Evolutionary conservation across 2,888 invertebrate genomes (phyloP), one percentile per base, ranked within the genome.

Genomic region (Dicranocentrus wangi): DNA sequence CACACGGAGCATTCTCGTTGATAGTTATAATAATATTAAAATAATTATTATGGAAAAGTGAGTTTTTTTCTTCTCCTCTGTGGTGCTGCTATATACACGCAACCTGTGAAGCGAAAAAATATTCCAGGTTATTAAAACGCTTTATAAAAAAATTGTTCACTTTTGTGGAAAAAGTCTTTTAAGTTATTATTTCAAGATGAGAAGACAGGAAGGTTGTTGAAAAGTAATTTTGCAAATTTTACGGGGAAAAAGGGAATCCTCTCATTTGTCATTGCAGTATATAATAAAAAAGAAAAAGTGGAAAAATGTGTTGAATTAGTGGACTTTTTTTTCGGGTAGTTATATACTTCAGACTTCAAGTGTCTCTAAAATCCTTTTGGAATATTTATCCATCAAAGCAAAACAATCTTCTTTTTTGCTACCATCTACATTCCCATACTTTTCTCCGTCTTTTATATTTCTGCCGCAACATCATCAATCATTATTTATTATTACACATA

Each of bases 401-500:
- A n/a, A n/a, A n/a, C n/a, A n/a, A n/a, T n/a, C n/a, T n/a, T n/a
- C n/a, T n/a, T n/a, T n/a, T n/a, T n/a, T n/a, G n/a, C n/a, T n/a
- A n/a, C n/a, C n/a, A n/a, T n/a, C n/a, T n/a, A n/a, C n/a, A n/a
- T n/a, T n/a, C n/a, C n/a, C n/a, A 19, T 8, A 19, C 55, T 19
- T 53, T 53, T 32, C 51, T 58, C 58, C 42, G 25, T 23, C 28
- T 60, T 27, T 53, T 63, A 27, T 53, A 63, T 75, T 55, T 63
- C 23, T 75, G 73, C 73, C 73, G 73, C 73, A 75, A 32, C 65
- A 75, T 75, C 73, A 75, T 75, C 73, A 75, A 75, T 75, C 73
- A 75, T 65, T 75, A 75, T 75, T 75, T 70, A 39, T 55, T 70
- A 70, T 55, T 55, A 58, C 70, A n/a, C n/a, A 32, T 27, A 17